phyloP scores from a whole-genome alignment of 2,888 invertebrate genomes.

The Trachelus stipa region DNA sequence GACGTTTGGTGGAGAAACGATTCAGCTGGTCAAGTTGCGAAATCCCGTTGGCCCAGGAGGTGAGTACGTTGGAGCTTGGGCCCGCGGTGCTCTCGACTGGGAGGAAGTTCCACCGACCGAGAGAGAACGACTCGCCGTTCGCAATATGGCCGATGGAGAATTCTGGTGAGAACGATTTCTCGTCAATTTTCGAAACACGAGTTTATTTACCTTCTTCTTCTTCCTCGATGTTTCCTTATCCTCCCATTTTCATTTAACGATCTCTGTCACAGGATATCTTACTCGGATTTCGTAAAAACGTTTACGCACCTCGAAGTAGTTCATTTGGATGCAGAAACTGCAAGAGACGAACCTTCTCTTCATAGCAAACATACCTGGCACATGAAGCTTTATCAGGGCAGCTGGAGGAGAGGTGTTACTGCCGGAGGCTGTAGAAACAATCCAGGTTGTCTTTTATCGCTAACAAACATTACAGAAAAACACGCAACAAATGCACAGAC shows the following conservation, averaged over 20 bases:
- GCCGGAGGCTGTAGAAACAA: constrained; percentile 93
- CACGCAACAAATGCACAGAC: not conserved
- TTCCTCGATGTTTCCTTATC: not conserved
- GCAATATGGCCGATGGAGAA: constrained; percentile 77
- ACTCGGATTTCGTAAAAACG: constrained; percentile 83
- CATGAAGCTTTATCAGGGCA: constrained; percentile 87
- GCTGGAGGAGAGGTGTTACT: constrained; percentile 88
- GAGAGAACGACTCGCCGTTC: constrained; percentile 76
- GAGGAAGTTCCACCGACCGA: constrained; percentile 80
- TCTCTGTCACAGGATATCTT: constrained; percentile 75
- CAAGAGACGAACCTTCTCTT: constrained; percentile 84
- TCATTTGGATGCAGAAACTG: constrained; percentile 88
- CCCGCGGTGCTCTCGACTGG: constrained; percentile 79
- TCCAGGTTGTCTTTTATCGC: constrained; percentile 69
- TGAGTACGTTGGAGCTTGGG: constrained; percentile 80
- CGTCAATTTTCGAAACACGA: not conserved
- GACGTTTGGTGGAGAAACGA: constrained; percentile 76
- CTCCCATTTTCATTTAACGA: not conserved
- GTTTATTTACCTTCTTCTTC: not conserved
- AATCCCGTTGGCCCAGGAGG: constrained; percentile 76
- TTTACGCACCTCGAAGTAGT: constrained; percentile 87
- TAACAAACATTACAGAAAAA: not conserved
- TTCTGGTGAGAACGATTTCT: constrained; percentile 71
- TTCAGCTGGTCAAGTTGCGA: constrained; percentile 78
- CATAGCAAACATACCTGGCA: constrained; percentile 86